A percentile compares a stretch with the other conserved stretches of the same genome.
These are phyloP conservation scores for Galbula dea DNA, from an alignment of 2,113 vertebrate genomes.

Conservation along the genomic window DNA sequence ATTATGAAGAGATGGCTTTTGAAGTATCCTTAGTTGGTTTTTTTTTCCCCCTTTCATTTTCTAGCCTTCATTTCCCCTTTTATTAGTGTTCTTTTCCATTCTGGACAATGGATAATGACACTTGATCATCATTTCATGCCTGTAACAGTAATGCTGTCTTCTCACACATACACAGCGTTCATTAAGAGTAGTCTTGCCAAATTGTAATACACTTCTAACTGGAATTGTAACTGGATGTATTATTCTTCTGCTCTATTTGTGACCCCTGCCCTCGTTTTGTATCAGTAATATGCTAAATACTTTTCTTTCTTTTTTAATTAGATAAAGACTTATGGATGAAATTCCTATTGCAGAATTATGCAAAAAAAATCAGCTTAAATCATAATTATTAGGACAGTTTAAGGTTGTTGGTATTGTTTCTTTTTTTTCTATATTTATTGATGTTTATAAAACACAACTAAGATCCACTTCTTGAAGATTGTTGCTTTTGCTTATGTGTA, in stretches of 20 bases:
- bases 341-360: not conserved
- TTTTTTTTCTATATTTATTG: constrained; percentile 26
- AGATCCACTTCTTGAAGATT: not conserved
- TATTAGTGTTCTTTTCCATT: constrained; percentile 4
- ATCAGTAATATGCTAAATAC: not conserved
- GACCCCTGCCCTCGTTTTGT: not conserved
- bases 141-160: not conserved
- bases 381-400: not conserved
- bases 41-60: not conserved
- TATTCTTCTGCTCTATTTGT: not conserved
- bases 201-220: not conserved
- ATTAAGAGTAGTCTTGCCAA: not conserved
- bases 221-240: not conserved
- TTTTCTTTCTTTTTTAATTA: not conserved
- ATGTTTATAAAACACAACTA: not conserved
- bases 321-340: not conserved
- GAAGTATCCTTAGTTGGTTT: not conserved
- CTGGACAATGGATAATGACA: not conserved
- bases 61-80: not conserved
- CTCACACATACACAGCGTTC: not conserved
- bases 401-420: not conserved
- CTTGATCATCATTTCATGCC: not conserved
- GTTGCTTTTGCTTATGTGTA: not conserved
- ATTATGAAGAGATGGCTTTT: constrained; percentile 22
- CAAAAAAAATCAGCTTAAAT: not conserved